Percentiles rank a stretch among this genome's conserved stretches.
phyloP scores from a whole-genome alignment of 1,140 invertebrate species.

The Plectrocnemia conspersa region DNA sequence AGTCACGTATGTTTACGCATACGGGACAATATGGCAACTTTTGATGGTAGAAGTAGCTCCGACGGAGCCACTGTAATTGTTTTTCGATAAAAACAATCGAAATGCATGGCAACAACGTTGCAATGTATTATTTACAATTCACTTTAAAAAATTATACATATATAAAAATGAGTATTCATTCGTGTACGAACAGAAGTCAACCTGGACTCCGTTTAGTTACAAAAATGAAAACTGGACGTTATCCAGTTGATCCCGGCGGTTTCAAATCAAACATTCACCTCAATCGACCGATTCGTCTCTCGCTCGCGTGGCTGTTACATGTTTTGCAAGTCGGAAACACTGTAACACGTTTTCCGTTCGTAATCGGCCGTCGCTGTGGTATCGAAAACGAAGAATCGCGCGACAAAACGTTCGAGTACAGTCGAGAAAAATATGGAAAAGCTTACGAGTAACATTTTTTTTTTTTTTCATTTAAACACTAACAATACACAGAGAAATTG shows the following conservation, averaged over 20 bases:
- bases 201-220: not conserved
- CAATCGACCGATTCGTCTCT: slow-evolving; percentile 12
- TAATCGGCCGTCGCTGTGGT: not conserved
- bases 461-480: too few relatives aligned
- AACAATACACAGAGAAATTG: slow-evolving; percentile 37
- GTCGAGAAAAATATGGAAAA: slow-evolving; percentile 32
- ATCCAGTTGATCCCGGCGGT: not conserved
- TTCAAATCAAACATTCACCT: not conserved
- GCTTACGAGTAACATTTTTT: slow-evolving; percentile 33
- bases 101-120: slow-evolving; percentile 35
- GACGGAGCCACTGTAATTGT: slow-evolving; percentile 13
- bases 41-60: not conserved
- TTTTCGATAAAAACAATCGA: slow-evolving; percentile 25
- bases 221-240: slow-evolving; percentile 1
- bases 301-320: slow-evolving; percentile 12
- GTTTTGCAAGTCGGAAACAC: slow-evolving; percentile 17
- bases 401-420: slow-evolving; percentile 32
- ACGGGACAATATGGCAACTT: slow-evolving; percentile 21
- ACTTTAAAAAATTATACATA: slow-evolving; percentile 18
- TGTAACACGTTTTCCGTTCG: not conserved
- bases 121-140: slow-evolving; percentile 32
- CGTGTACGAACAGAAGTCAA: slow-evolving; percentile 5
- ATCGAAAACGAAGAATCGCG: not conserved
- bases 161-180: too few relatives aligned
- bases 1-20: too few relatives aligned